Evolutionary conservation across 2,888 invertebrate species (phyloP).

Genomic region (Caenorhabditis plicata): DNA sequence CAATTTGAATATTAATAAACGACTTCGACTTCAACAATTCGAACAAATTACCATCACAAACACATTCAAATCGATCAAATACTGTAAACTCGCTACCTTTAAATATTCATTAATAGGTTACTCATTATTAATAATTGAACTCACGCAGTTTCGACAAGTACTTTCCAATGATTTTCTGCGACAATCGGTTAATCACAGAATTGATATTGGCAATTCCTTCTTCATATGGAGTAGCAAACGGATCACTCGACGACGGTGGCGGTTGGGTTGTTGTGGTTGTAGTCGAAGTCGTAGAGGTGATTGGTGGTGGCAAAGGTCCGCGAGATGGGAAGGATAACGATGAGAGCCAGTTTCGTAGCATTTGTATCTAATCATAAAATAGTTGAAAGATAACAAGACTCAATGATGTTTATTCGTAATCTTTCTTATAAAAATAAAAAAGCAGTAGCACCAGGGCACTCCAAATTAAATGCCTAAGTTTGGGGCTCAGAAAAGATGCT

Average conservation of each 20-base stretch:
- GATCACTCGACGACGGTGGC: conserved; percentile 7
- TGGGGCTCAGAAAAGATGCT: too few relatives aligned
- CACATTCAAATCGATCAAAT: conserved; percentile 29
- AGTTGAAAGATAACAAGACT: neutral
- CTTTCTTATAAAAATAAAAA: too few relatives aligned
- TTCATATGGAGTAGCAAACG: conserved; percentile 17
- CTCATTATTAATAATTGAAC: neutral
- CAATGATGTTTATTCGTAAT: neutral
- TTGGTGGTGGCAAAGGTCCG: conserved; percentile 4
- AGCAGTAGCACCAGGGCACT: too few relatives aligned
- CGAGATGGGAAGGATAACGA: conserved; percentile 8
- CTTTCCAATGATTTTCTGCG: conserved; percentile 18
- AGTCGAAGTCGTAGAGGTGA: conserved; percentile 10
- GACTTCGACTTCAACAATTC: conserved; percentile 26
- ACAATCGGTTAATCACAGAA: conserved; percentile 11
- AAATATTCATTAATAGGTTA: neutral
- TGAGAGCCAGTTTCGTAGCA: conserved; percentile 23
- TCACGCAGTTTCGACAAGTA: conserved; percentile 26
- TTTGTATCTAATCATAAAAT: conserved; percentile 20
- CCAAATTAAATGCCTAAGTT: too few relatives aligned
- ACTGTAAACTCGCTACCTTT: conserved; percentile 22
- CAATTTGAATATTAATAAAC: conserved; percentile 30
- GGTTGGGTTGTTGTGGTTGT: conserved; percentile 5
- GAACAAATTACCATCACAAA: conserved; percentile 27
- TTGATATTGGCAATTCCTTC: conserved; percentile 9